phyloP scores from a whole-genome alignment of 2,113 vertebrate species.

The Prunella himalayana region DNA sequence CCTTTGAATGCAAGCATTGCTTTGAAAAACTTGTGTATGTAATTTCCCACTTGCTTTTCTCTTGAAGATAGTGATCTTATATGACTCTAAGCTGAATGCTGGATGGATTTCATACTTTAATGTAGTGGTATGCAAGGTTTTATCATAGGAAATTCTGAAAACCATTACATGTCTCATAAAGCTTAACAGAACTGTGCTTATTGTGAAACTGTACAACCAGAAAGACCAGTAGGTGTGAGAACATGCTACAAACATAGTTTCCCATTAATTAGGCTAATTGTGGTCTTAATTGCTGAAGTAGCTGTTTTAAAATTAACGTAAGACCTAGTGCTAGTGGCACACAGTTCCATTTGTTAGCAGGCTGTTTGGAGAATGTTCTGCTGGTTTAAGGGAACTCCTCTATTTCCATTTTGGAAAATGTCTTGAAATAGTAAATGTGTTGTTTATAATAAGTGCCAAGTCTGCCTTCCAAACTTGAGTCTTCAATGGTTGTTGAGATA shows the following conservation, averaged over 20 bases:
- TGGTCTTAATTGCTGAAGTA: background rate
- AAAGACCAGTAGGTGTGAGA: background rate
- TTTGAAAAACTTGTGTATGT: background rate
- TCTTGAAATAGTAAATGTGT: background rate
- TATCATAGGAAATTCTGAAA: background rate
- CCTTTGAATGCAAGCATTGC: background rate
- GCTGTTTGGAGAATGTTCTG: background rate
- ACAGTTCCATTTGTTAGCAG: background rate
- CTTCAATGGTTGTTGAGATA: background rate
- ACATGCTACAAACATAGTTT: background rate
- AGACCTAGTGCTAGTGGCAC: background rate
- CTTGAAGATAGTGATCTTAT: background rate
- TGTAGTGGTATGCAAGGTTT: background rate
- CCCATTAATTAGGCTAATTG: background rate
- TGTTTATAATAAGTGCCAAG: background rate
- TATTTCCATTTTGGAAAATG: background rate
- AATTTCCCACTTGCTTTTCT: background rate
- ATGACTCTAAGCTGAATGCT: background rate
- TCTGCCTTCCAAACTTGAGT: background rate
- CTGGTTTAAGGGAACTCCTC: background rate
- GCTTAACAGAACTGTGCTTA: background rate
- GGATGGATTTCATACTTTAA: background rate
- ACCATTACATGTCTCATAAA: fast-evolving
- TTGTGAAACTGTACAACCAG: background rate
- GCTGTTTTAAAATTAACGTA: background rate